Evolutionary conservation across 2,888 invertebrate species (phyloP).

Genomic region (Miltochrista miniata): DNA sequence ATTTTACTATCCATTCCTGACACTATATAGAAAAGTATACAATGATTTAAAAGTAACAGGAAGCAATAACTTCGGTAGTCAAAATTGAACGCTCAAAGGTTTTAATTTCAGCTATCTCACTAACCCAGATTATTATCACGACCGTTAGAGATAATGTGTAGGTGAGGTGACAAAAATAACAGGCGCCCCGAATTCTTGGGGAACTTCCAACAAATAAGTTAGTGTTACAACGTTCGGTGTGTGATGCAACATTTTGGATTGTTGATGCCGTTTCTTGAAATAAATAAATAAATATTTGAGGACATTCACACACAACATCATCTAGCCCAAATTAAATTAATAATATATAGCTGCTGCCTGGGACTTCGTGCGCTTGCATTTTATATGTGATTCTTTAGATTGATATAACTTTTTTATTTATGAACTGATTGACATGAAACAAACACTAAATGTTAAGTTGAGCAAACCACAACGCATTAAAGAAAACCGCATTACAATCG

Average conservation of each 20-base stretch:
- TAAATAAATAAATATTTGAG: not conserved
- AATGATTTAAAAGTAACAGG: not conserved
- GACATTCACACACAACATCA: too few species aligned
- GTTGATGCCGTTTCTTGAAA: not conserved
- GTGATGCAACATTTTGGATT: not conserved
- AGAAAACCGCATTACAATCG: too few species aligned
- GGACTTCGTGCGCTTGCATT: too few species aligned
- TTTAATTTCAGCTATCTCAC: constrained; percentile 43
- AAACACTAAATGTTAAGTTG: too few species aligned
- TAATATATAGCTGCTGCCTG: too few species aligned
- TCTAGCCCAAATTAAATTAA: too few species aligned
- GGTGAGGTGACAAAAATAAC: constrained; percentile 1
- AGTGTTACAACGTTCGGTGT: not conserved
- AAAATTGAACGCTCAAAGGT: constrained; percentile 7
- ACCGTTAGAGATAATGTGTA: constrained; percentile 20
- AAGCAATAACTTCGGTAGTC: constrained; percentile 7
- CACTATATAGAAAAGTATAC: not conserved
- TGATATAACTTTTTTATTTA: too few species aligned
- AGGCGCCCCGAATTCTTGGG: not conserved
- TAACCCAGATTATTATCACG: constrained; percentile 43
- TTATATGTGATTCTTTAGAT: too few species aligned
- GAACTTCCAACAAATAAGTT: not conserved
- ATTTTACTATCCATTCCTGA: not conserved
- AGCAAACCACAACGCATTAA: too few species aligned
- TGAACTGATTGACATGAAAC: too few species aligned